Evolutionary conservation across 2,888 invertebrate genomes (phyloP), one percentile per base, ranked within the genome.

Genomic region (Cheilosia vernalis): DNA sequence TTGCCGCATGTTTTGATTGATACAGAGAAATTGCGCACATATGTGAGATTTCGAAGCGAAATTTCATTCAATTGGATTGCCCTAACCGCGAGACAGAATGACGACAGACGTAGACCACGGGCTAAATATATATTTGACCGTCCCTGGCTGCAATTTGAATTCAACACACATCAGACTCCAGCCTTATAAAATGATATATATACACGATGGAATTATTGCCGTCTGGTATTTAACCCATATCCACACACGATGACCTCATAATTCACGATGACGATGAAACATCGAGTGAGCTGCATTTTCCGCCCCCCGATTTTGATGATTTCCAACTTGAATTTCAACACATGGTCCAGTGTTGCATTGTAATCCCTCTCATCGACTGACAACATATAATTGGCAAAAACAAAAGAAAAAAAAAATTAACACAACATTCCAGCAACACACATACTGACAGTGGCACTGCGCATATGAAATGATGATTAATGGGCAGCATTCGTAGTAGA

Each of bases 201-300:
- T 1, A 27, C 64, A 61, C 24, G 51, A 78, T 21, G 67, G 72
- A 73, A 67, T 73, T 67, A 27, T 37, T 40, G 73, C 67, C 69
- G 83, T 79, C 83, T 79, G 79, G 63, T 69, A 69, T 58, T 70
- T 74, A 74, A 84, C 83, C 83, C 56, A 83, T 61, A 67, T 79
- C 56, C 69, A 73, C 67, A 73, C 67, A 37, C 37, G 60, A 60
- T 84, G 83, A 84, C 69, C 83, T 84, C 83, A 84, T 73, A 69
- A 47, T 47, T 53, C 42, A 47, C 19, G 9, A 21, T 51, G 27
- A 63, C 47, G 44, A 67, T 21, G 24, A 37, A 53, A 5, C 13
- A 19, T 10, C 21, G 37, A 33, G 19, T 15, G n/a, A 19, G 40
- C 13, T 73, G 53, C 24, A 24, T 67, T 70, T 66, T 53, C 37